Conservation (phyloP, 2,797 vertebrate genomes). For the Borostomias antarcticus region DNA sequence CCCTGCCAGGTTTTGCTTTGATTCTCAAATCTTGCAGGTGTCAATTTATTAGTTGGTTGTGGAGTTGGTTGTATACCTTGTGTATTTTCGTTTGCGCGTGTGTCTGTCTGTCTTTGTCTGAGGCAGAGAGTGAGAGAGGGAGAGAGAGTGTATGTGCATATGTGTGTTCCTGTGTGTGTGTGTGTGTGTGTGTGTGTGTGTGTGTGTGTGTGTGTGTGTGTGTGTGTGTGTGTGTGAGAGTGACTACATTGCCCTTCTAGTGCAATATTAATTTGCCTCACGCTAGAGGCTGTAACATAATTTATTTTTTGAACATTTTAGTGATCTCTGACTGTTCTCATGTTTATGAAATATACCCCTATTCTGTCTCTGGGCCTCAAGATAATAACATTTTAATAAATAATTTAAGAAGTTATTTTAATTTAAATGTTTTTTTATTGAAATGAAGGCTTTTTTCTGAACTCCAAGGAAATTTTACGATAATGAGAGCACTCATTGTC, state of each 20-base stretch:
- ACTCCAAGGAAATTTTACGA: slow-evolving; percentile 50
- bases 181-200: background rate
- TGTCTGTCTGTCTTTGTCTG: slow-evolving; percentile 39
- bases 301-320: slow-evolving; percentile 29
- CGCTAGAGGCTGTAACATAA: slow-evolving; percentile 8
- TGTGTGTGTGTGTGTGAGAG: background rate
- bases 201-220: slow-evolving; percentile 9
- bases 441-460: slow-evolving; percentile 33
- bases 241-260: slow-evolving; percentile 3
- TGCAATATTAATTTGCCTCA: background rate
- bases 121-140: slow-evolving; percentile 31
- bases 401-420: slow-evolving; percentile 42
- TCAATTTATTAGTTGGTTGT: no score
- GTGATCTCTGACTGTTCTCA: slow-evolving; percentile 33
- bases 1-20: slow-evolving; percentile 53
- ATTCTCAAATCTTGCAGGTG: background rate
- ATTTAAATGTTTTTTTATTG: slow-evolving; percentile 48
- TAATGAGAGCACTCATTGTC: slow-evolving; percentile 49
- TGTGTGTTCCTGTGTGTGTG: slow-evolving; percentile 11
- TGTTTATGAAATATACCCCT: slow-evolving; percentile 55
- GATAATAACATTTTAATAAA: slow-evolving; percentile 41
- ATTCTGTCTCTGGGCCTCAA: slow-evolving; percentile 27
- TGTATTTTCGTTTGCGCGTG: background rate
- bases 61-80: background rate
- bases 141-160: slow-evolving; percentile 9